Evolutionary conservation across 2,797 vertebrate genomes (phyloP), one percentile per base, ranked within the genome.

Genomic region (Odontamblyopus lacepedii): DNA sequence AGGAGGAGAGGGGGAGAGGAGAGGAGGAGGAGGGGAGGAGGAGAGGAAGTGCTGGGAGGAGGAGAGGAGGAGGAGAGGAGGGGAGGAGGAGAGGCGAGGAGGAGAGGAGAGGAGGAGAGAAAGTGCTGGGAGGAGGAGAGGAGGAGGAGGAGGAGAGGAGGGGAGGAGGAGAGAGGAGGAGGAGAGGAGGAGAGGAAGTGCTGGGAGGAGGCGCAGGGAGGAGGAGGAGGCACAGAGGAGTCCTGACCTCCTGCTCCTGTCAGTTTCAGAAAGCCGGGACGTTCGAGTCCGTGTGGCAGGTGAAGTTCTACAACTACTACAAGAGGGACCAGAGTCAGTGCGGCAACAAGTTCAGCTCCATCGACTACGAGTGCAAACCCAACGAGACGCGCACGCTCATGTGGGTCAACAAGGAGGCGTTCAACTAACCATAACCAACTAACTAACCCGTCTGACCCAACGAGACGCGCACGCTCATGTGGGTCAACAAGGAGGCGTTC

Each of bases 391-490:
- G 97, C 73, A 99, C 96, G 76, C 96, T 99, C 50, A 98, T 99
- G 97, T 99, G 98, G 98, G 97, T 99, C 94, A 99, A 99, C 93
- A 99, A 98, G 88, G 98, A 99, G 91, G 91, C 93, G 63, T 98
- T 98, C 83, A 92, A 23, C 23, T 23, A 23, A 23, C 23, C 23
- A 23, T 23, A 23, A 23, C 23, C 23, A 23, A 23, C 23, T 23
- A 23, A 23, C 23, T 23, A 23, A 23, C 23, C 23, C 23, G 23
- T 23, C 23, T 23, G 23, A 23, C 23, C 23, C 23, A 23, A 23
- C 23, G 23, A 23, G 23, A 23, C 23, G 23, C 23, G 23, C 23
- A 23, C 23, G 23, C 23, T 23, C 23, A 23, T 23, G 23, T 23
- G 23, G 23, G 23, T 23, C 23, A 23, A 23, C 23, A 23, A 23